phyloP scores from a whole-genome alignment of 2,888 invertebrate genomes.

The Hirtodrosophila duncani region DNA sequence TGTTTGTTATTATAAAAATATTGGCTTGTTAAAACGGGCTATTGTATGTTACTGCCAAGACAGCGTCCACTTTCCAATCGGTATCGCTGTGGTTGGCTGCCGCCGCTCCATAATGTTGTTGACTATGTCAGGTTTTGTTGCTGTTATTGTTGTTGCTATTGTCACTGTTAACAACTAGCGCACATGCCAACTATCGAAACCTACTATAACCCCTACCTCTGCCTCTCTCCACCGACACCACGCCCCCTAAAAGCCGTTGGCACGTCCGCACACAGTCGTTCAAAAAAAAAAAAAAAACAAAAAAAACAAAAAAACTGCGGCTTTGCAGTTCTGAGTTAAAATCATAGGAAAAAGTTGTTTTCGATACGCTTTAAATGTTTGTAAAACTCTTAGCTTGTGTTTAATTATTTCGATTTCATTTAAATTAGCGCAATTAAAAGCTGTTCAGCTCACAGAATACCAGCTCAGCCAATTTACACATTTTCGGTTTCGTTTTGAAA shows the following conservation, averaged over 20 bases:
- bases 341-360: slow-evolving; percentile 72
- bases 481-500: too few relatives aligned
- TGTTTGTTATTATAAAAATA: too few relatives aligned
- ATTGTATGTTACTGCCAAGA: too few relatives aligned
- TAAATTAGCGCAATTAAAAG: slow-evolving; percentile 25
- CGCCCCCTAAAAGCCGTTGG: slow-evolving; percentile 8
- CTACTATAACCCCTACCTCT: too few relatives aligned
- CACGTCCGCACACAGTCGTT: slow-evolving; percentile 42
- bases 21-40: too few relatives aligned
- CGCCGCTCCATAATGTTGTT: slow-evolving; percentile 52
- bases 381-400: slow-evolving; percentile 25
- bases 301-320: slow-evolving; percentile 28
- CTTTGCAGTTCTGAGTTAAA: slow-evolving; percentile 42
- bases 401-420: slow-evolving; percentile 17
- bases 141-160: slow-evolving; percentile 22
- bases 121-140: slow-evolving; percentile 22
- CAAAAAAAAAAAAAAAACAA: slow-evolving; percentile 20
- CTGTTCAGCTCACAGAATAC: slow-evolving; percentile 3
- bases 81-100: slow-evolving; percentile 40
- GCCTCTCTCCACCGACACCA: slow-evolving; percentile 52
- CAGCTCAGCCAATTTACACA: slow-evolving; percentile 23
- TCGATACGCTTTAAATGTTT: slow-evolving; percentile 48
- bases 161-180: slow-evolving; percentile 44
- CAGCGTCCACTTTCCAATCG: slow-evolving; percentile 66
- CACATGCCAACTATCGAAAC: slow-evolving; percentile 38